These are phyloP conservation scores for Chloroclystis v-ata DNA, from an alignment of 2,888 invertebrate species.

Conservation along the genomic window DNA sequence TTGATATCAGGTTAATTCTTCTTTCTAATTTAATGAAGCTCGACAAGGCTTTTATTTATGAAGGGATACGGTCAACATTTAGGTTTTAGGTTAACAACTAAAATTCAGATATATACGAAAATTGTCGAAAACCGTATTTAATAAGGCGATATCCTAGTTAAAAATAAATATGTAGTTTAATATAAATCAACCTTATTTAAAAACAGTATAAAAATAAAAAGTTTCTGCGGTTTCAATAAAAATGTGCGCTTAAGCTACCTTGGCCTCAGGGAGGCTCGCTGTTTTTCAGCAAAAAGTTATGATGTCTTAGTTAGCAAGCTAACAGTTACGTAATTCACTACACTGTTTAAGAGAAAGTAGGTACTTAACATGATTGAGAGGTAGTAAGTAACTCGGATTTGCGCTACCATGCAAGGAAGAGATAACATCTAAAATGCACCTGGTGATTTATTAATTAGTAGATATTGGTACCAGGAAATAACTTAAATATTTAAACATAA, in stretches of 20 bases:
- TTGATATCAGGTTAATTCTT: slow-evolving; percentile 25
- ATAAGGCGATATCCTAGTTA: background rate
- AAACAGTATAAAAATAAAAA: too few relatives aligned
- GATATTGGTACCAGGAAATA: too few relatives aligned
- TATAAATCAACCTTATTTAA: too few relatives aligned
- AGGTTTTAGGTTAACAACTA: too few relatives aligned
- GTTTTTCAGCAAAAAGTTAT: slow-evolving; percentile 7
- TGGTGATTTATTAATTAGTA: too few relatives aligned
- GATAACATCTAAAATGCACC: slow-evolving; percentile 1
- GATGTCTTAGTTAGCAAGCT: slow-evolving; percentile 6
- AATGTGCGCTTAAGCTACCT: background rate
- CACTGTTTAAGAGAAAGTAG: background rate
- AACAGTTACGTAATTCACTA: slow-evolving; percentile 11
- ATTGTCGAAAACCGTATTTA: too few relatives aligned
- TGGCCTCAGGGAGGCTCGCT: background rate
- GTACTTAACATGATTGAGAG: background rate
- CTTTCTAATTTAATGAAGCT: slow-evolving; percentile 17
- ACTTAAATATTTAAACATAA: background rate
- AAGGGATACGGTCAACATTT: background rate
- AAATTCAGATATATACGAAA: too few relatives aligned
- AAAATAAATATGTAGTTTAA: too few relatives aligned
- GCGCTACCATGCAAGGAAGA: background rate
- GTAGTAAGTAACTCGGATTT: background rate
- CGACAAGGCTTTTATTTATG: slow-evolving; percentile 12
- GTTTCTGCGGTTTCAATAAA: too few relatives aligned